Evolutionary conservation across 2,113 vertebrate genomes (phyloP).

Genomic region (Hemiscyllium ocellatum): DNA sequence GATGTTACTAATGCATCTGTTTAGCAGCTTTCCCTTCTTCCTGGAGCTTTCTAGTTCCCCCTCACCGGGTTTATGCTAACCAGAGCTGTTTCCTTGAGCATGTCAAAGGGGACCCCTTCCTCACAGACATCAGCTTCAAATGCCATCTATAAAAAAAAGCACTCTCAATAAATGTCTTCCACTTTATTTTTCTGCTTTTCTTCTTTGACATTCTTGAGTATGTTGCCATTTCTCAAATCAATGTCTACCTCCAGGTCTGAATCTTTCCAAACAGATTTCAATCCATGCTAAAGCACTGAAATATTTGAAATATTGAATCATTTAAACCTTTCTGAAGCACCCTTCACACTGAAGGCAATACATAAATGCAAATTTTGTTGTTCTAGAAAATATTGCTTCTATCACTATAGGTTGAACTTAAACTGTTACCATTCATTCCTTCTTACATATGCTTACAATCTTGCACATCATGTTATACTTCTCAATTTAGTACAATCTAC

Average conservation of each 20-base stretch:
- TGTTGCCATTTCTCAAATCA: neutral
- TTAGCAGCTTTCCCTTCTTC: neutral
- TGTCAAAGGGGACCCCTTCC: neutral
- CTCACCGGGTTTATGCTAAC: neutral
- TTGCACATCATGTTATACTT: neutral
- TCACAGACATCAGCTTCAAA: neutral
- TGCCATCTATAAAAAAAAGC: neutral
- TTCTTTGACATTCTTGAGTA: neutral
- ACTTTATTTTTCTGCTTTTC: neutral
- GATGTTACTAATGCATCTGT: neutral
- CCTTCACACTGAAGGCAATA: neutral
- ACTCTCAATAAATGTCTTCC: neutral
- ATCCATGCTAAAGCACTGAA: neutral
- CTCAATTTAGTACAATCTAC: neutral
- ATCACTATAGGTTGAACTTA: neutral
- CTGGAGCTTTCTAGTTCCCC: neutral
- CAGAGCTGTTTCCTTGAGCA: neutral
- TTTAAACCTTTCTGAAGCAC: neutral
- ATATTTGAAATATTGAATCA: neutral
- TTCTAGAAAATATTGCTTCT: neutral
- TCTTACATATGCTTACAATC: neutral
- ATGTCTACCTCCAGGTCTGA: neutral
- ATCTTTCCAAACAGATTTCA: neutral
- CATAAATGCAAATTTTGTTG: neutral
- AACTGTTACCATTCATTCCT: neutral